A percentile compares a stretch with the other conserved stretches of the same genome.
Conservation (phyloP, 2,797 vertebrate genomes). For the Onychomys torridus region DNA sequence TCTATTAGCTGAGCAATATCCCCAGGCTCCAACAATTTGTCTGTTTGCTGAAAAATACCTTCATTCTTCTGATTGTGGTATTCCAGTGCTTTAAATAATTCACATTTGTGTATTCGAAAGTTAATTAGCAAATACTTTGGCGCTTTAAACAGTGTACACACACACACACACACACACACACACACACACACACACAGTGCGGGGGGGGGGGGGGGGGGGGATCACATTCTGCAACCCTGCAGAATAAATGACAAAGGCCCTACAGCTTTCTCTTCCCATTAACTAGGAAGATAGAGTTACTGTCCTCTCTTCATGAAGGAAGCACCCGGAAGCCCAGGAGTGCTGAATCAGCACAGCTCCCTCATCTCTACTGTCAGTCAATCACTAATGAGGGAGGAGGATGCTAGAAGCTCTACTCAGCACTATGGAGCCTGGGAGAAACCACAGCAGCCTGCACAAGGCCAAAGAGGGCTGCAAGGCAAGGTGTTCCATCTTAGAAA, state of each 20-base stretch:
- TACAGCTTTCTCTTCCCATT: background rate
- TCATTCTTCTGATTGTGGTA: background rate
- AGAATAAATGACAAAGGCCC: background rate
- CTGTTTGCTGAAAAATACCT: slow-evolving; percentile 16
- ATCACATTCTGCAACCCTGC: slow-evolving; percentile 37
- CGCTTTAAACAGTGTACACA: background rate
- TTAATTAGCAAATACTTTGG: background rate
- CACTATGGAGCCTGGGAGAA: background rate
- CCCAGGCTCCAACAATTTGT: background rate
- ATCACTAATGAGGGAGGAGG: background rate
- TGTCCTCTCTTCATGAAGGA: background rate
- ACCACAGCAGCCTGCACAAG: background rate
- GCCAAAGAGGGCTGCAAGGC: slow-evolving; percentile 21
- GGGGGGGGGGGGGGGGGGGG: background rate
- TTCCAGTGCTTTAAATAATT: slow-evolving; percentile 41
- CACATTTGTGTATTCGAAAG: background rate
- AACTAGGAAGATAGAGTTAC: background rate
- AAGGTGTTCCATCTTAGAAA: background rate
- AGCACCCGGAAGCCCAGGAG: background rate
- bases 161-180: background rate
- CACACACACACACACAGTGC: too few relatives aligned
- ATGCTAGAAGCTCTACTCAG: background rate
- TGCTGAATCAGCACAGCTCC: background rate
- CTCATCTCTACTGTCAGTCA: background rate
- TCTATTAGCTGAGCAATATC: background rate